Evolutionary conservation across 1,140 invertebrate species (phyloP), one percentile per base, ranked within the genome.

Genomic region (Halesus radiatus): DNA sequence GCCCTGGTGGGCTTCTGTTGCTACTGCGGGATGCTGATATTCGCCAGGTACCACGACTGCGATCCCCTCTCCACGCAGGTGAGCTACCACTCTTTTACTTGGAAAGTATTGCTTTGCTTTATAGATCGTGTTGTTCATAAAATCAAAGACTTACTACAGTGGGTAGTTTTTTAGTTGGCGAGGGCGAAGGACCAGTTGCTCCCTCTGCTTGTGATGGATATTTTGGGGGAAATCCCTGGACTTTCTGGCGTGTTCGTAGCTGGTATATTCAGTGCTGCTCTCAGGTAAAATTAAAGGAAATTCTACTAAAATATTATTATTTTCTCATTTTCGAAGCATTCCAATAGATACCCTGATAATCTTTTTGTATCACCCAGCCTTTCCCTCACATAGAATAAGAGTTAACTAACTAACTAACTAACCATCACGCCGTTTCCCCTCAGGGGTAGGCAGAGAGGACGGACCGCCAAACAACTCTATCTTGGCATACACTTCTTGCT

Each of bases 201-300:
- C 23, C 94, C 94, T 0, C 85, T 95, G 3, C 88, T 96, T 23
- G 95, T 97, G 3, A 96, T 97, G 94, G 94, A 96, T 81, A 91
- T 94, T 37, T 85, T 96, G 4, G 91, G 94, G 2, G 88, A 93
- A 52, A 90, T 93, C 74, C 93, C 93, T 1, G 95, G 95, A 1
- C 85, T 97, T 29, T 92, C 95, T 1, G 96, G 96, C 32, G 88
- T 97, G n/a, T 96, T 97, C 86, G 92, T 97, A 1, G 95, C 96
- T 26, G 95, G 95, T 64, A 93, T 97, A 37, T 97, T 97, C 84
- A 96, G 95, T 86, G 96, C 95, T 18, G 95, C 95, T 32, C 88
- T 97, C 3, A 96, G 95, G 93, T 94, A 85, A 76, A 73, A 10
- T 29, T 54, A n/a, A n/a, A n/a, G n/a, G n/a, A n/a, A n/a, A n/a